Conservation (phyloP, 2,113 vertebrate species). For the Fulica atra region DNA sequence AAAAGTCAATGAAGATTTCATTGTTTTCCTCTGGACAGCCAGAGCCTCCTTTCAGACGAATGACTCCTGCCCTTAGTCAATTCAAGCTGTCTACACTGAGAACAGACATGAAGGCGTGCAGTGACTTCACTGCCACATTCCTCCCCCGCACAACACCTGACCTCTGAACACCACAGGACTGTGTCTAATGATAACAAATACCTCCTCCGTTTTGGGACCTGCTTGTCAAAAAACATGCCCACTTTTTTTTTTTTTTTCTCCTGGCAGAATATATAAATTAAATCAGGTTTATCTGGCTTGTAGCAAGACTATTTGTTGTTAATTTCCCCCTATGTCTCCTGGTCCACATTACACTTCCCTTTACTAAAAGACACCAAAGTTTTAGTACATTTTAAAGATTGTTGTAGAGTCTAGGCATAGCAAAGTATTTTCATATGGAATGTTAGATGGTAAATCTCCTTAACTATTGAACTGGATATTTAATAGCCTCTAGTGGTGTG, state of each 20-base stretch:
- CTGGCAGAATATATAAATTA: not conserved
- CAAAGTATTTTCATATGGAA: not conserved
- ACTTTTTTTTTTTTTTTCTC: not conserved
- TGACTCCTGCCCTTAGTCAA: not conserved
- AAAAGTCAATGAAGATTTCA: not conserved
- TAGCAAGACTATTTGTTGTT: not conserved
- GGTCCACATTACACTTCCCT: not conserved
- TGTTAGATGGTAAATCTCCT: slow-evolving; percentile 8
- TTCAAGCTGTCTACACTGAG: not conserved
- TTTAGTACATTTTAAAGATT: not conserved
- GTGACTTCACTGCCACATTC: not conserved
- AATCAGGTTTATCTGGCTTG: not conserved
- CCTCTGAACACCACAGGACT: not conserved
- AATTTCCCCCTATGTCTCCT: not conserved
- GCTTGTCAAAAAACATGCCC: not conserved
- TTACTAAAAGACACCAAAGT: not conserved
- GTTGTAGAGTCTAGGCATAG: not conserved
- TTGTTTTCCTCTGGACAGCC: not conserved
- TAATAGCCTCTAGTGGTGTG: not conserved
- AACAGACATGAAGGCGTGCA: not conserved
- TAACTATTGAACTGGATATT: slow-evolving; percentile 3
- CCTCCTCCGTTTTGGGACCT: not conserved
- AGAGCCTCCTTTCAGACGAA: not conserved
- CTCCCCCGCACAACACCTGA: not conserved
- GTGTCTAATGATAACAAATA: not conserved